Evolutionary conservation across 2,888 invertebrate genomes (phyloP), one percentile per base, ranked within the genome.

Genomic region (Monoplex corrugatus): DNA sequence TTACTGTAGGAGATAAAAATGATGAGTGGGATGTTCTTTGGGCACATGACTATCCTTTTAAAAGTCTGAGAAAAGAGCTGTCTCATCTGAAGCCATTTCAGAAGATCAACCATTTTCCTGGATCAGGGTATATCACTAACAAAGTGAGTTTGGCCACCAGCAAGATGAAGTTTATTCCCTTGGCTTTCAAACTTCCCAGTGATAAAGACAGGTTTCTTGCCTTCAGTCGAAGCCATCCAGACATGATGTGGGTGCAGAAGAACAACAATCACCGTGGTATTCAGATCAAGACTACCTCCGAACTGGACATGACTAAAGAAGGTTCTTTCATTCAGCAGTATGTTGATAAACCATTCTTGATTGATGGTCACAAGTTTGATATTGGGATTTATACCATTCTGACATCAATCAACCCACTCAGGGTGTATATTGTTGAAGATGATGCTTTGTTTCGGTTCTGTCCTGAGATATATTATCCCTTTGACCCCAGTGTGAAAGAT

Each of bases 1-100:
- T 97, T 93, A 96, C 97, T 89, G 97, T 91, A 8, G 93, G 94
- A 28, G 91, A 92, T 68, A 89, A 92, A 23, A 89, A 93, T 13
- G 96, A 97, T 0, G 96, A 97, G 0, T 99, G 99, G 98, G 97
- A 98, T 95, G 96, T 99, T 0, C 96, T 99, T 19, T 99, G 99
- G 99, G 97, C 98, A 0, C 98, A 99, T 95, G 98, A 98, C 94
- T 99, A 98, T 95, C 99, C 99, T 0, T 99, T 98, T 90, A 96
- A 97, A 88, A 96, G 95, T 0, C 95, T 98, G 19, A 96, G 96
- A 88, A 92, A 96, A 5, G 94, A 96, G 82, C 94, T 98, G 57
- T 97, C 96, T 89, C 97, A 97, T 90, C 96, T 98, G 19, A 97
- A 97, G 92, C 96, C 97, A 0, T 96, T 98, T 95, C 98, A 99